phyloP scores from a whole-genome alignment of 1,140 invertebrate species.

The Anagrus nilaparvatae region DNA sequence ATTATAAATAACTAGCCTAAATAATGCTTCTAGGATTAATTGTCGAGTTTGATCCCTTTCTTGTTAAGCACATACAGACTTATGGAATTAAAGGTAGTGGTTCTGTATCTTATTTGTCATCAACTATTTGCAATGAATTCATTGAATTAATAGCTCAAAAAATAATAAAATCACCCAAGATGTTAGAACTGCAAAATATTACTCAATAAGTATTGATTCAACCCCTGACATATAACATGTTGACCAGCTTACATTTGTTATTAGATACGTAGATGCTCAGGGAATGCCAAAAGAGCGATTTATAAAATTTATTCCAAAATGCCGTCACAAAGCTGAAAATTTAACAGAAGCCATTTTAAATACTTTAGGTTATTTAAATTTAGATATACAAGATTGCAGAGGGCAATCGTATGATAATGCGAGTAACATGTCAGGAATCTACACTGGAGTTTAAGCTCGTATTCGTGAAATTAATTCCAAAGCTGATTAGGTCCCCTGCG shows the following conservation, averaged over 20 bases:
- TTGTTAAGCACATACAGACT: constrained; percentile 24
- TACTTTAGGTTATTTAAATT: not conserved
- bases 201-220: constrained; percentile 25
- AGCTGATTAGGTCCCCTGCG: constrained; percentile 16
- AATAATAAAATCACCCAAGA: constrained; percentile 6
- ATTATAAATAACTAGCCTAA: too few species aligned
- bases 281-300: constrained; percentile 21
- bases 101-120: constrained; percentile 26
- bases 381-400: not conserved
- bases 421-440: constrained; percentile 11
- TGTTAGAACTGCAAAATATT: constrained; percentile 16
- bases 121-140: constrained; percentile 24
- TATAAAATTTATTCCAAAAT: constrained; percentile 20
- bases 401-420: constrained; percentile 14
- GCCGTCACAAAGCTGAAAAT: constrained; percentile 20
- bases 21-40: too few species aligned
- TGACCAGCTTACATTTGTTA: constrained; percentile 29
- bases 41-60: too few species aligned
- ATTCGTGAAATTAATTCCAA: constrained; percentile 14
- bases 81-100: constrained; percentile 28
- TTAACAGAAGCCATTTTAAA: constrained; percentile 14
- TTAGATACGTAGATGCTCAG: constrained; percentile 18
- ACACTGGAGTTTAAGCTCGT: constrained; percentile 9
- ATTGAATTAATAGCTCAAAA: constrained; percentile 8
- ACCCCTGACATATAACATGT: constrained; percentile 30